Percentiles rank a stretch among this genome's conserved stretches.
These are phyloP conservation scores for Oreonectes daqikongensis DNA, from an alignment of 2,797 vertebrate genomes.

Conservation along the genomic window DNA sequence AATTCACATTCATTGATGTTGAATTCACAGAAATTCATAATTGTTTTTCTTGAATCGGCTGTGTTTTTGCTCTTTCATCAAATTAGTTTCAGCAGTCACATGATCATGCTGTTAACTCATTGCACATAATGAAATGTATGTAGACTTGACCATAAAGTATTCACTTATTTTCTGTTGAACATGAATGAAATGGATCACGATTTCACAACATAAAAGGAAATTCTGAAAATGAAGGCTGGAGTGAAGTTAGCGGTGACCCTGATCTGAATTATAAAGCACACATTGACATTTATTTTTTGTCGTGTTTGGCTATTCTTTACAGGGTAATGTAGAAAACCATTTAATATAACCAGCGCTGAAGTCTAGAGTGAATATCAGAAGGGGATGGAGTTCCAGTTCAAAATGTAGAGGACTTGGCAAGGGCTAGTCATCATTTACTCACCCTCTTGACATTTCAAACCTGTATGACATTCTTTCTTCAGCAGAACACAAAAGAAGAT, in stretches of 20 bases:
- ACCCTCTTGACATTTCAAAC: too few relatives aligned
- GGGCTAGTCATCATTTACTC: too few relatives aligned
- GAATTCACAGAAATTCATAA: not conserved
- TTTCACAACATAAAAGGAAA: not conserved
- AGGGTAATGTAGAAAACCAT: not conserved
- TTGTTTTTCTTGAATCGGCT: constrained; percentile 8
- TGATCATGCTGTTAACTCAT: constrained; percentile 1
- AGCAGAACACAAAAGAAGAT: too few relatives aligned
- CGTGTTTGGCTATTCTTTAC: not conserved
- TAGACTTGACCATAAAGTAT: not conserved
- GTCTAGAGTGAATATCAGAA: too few relatives aligned
- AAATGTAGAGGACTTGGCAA: too few relatives aligned
- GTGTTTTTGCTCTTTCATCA: not conserved
- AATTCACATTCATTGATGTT: not conserved
- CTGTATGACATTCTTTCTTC: too few relatives aligned
- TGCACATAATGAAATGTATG: not conserved
- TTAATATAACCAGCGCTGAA: not conserved
- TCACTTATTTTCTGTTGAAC: constrained; percentile 7
- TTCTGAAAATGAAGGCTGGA: not conserved
- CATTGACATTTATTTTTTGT: too few relatives aligned
- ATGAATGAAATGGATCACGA: not conserved
- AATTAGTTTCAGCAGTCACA: constrained; percentile 4
- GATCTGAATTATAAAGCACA: constrained; percentile 3
- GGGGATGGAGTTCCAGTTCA: too few relatives aligned
- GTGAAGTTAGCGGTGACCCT: not conserved